Evolutionary conservation across 2,797 vertebrate species (phyloP).

Genomic region (Cichlasoma orientale): DNA sequence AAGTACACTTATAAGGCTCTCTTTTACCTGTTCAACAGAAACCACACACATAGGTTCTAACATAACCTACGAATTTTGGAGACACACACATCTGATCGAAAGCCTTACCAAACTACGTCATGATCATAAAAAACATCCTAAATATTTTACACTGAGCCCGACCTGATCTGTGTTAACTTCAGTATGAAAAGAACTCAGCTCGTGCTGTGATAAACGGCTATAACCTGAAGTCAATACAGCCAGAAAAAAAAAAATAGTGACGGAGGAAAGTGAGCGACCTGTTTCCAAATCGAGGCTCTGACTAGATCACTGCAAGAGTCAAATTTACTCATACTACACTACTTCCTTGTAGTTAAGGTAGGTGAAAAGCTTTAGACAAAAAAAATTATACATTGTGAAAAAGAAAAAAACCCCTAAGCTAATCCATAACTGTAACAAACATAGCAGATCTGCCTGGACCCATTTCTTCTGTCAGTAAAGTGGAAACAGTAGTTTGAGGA

Average conservation of each 20-base stretch:
- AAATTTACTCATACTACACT: background rate
- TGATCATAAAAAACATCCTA: constrained; percentile 16
- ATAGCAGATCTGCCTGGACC: constrained; percentile 40
- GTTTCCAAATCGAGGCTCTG: background rate
- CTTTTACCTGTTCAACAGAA: constrained; percentile 22
- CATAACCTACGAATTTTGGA: constrained; percentile 26
- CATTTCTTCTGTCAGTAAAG: constrained; percentile 35
- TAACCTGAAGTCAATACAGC: constrained; percentile 3
- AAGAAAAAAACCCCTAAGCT: constrained; percentile 29
- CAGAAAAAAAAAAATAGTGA: background rate
- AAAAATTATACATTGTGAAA: constrained; percentile 24
- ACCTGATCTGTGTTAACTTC: constrained; percentile 23
- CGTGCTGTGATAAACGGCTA: background rate
- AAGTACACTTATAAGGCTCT: constrained; percentile 59
- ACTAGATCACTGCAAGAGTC: background rate
- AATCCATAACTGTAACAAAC: constrained; percentile 30
- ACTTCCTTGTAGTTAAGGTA: constrained; percentile 1
- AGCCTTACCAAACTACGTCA: constrained; percentile 25
- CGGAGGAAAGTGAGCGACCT: background rate
- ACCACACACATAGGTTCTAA: constrained; percentile 23
- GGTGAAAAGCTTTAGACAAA: constrained; percentile 23
- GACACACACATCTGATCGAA: constrained; percentile 29
- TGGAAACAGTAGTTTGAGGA: constrained; percentile 22
- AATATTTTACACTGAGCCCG: constrained; percentile 12
- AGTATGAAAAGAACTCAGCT: constrained; percentile 9